A percentile compares a stretch with the other conserved stretches of the same genome.
These are phyloP conservation scores for Gymnocypris eckloni DNA, from an alignment of 2,797 vertebrate species.

Conservation along the genomic window DNA sequence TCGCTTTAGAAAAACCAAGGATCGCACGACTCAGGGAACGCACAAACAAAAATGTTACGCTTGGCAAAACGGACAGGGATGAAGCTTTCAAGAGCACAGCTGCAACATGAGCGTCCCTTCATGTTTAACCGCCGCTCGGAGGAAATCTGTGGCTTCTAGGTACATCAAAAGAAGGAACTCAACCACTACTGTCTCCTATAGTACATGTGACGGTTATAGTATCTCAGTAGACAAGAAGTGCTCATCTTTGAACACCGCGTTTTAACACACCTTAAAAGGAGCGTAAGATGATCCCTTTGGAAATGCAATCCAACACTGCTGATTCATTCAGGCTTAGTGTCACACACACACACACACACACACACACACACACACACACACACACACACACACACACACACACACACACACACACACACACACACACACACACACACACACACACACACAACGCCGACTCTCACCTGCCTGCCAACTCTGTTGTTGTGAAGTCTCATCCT, in stretches of 20 bases:
- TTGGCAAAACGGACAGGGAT: conserved; percentile 15
- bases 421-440: conserved; percentile 42
- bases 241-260: conserved; percentile 48
- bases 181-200: conserved; percentile 44
- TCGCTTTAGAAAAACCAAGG: conserved; percentile 22
- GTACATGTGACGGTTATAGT: conserved; percentile 54
- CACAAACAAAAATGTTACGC: conserved; percentile 33
- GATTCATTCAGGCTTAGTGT: conserved; percentile 48
- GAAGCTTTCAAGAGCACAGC: conserved; percentile 44
- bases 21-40: conserved; percentile 34
- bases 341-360: neutral
- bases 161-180: conserved; percentile 45
- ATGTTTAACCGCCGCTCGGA: conserved; percentile 12
- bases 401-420: neutral
- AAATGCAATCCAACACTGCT: conserved; percentile 48
- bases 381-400: too few relatives aligned
- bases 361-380: too few relatives aligned
- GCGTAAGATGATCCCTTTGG: conserved; percentile 50
- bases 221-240: conserved; percentile 47
- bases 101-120: conserved; percentile 37
- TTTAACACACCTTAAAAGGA: conserved; percentile 51
- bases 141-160: conserved; percentile 48
- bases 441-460: conserved; percentile 58
- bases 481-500: conserved; percentile 99
- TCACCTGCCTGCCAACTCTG: conserved; percentile 97